These are phyloP conservation scores for Strigamia crassipes DNA, from an alignment of 2,888 invertebrate species.

Conservation along the genomic window DNA sequence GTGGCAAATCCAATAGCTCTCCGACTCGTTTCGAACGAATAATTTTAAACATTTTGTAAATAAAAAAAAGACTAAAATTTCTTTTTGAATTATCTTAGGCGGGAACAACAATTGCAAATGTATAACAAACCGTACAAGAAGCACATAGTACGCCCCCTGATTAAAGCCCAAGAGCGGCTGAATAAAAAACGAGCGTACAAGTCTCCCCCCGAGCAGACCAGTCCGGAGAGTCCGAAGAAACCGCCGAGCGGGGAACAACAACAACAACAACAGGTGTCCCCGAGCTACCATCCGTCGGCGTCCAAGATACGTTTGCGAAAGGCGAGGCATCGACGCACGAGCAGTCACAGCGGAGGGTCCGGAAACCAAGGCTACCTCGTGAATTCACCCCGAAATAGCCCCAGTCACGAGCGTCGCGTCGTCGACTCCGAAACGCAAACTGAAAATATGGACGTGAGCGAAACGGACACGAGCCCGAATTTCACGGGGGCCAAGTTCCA, in stretches of 20 bases:
- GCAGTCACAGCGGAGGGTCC: slow-evolving; percentile 55
- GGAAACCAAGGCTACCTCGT: slow-evolving; percentile 51
- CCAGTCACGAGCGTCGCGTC: slow-evolving; percentile 49
- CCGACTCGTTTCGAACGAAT: no score
- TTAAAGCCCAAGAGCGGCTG: slow-evolving; percentile 64
- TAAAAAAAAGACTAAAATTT: no score
- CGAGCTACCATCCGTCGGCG: slow-evolving; percentile 52
- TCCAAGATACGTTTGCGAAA: slow-evolving; percentile 54
- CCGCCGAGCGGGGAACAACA: slow-evolving; percentile 50
- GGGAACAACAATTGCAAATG: slow-evolving; percentile 63
- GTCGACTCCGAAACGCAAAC: slow-evolving; percentile 71
- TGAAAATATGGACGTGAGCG: slow-evolving; percentile 68
- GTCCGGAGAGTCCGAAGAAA: slow-evolving; percentile 50
- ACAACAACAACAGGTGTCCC: slow-evolving; percentile 50
- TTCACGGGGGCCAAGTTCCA: slow-evolving; percentile 52
- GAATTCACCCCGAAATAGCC: slow-evolving; percentile 48
- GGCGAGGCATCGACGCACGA: slow-evolving; percentile 57
- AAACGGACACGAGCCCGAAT: slow-evolving; percentile 66
- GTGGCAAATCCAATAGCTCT: no score
- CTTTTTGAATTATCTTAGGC: no score
- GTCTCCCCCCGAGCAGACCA: slow-evolving; percentile 56
- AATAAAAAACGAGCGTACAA: slow-evolving; percentile 58
- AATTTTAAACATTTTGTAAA: no score
- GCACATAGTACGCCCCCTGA: slow-evolving; percentile 64
- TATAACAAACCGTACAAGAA: slow-evolving; percentile 62